A percentile compares a stretch with the other conserved stretches of the same genome.
phyloP scores from a whole-genome alignment of 1,140 invertebrate species.

The Vanessa tameamea region DNA sequence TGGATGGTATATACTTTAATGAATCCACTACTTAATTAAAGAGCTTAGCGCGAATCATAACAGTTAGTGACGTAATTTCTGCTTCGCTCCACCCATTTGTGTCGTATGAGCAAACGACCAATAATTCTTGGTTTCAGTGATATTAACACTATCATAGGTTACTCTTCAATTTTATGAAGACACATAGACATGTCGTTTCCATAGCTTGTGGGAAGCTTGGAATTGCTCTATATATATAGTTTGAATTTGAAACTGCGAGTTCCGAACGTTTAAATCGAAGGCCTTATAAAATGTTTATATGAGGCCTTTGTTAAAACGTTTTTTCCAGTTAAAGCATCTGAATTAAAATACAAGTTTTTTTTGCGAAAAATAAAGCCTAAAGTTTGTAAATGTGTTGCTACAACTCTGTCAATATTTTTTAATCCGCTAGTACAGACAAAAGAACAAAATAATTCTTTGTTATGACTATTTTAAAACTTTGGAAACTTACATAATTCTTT shows the following conservation, averaged over 20 bases:
- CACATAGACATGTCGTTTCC: conserved; percentile 48
- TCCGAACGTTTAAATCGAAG: not conserved
- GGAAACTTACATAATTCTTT: no score
- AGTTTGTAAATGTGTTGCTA: conserved; percentile 31
- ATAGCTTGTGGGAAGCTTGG: not conserved
- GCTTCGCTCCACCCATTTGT: not conserved
- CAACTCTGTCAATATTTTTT: conserved; percentile 14
- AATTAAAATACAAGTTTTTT: not conserved
- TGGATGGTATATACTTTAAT: not conserved
- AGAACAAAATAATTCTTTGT: not conserved
- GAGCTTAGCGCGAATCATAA: not conserved
- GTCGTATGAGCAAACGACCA: conserved; percentile 61
- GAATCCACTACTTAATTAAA: not conserved
- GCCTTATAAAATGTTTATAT: not conserved
- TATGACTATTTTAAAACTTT: no score
- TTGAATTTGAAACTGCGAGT: conserved; percentile 2
- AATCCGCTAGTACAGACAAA: conserved; percentile 14
- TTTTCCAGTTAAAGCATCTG: not conserved
- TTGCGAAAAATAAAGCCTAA: conserved; percentile 47
- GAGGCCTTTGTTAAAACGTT: not conserved
- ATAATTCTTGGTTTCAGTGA: conserved; percentile 74
- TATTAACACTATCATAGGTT: conserved; percentile 79
- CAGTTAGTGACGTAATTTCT: not conserved
- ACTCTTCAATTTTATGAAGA: conserved; percentile 75
- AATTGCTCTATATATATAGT: conserved; percentile 6